phyloP scores from a whole-genome alignment of 2,888 invertebrate genomes.

The Lycaena phlaeas region DNA sequence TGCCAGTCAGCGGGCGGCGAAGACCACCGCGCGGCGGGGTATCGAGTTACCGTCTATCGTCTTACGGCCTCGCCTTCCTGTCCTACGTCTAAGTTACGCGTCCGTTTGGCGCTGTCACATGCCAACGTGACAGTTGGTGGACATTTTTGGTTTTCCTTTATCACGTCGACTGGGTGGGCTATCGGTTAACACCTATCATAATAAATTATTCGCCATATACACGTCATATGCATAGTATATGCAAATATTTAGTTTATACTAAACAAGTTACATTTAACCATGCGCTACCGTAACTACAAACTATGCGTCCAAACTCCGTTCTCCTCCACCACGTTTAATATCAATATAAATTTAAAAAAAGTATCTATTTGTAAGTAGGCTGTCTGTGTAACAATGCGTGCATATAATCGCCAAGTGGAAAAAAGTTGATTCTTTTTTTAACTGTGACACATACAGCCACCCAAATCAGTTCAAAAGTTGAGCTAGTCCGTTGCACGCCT shows the following conservation, averaged over 20 bases:
- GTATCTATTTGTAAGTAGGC: too few species aligned
- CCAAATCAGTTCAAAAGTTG: slow-evolving; percentile 8
- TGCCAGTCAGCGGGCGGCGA: slow-evolving; percentile 56
- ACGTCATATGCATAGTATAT: too few species aligned
- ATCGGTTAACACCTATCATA: slow-evolving; percentile 19
- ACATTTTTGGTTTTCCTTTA: slow-evolving; percentile 40
- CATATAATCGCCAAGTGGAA: too few species aligned
- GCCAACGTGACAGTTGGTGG: slow-evolving; percentile 45
- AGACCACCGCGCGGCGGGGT: slow-evolving; percentile 59
- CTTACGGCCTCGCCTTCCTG: slow-evolving; percentile 61
- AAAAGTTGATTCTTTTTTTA: not conserved
- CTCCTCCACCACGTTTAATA: too few species aligned
- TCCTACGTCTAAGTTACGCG: slow-evolving; percentile 68
- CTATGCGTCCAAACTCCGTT: too few species aligned
- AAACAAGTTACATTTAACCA: too few species aligned
- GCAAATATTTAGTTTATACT: too few species aligned
- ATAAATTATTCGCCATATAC: too few species aligned
- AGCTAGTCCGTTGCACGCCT: slow-evolving; percentile 31
- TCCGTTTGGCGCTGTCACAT: slow-evolving; percentile 34
- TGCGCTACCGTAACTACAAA: too few species aligned
- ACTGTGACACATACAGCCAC: not conserved
- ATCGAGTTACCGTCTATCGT: slow-evolving; percentile 66
- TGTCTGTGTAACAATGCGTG: too few species aligned
- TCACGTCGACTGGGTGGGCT: slow-evolving; percentile 34
- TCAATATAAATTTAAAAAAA: too few species aligned